Conservation (phyloP, 64 coral and sea anemone species). For the Porites australiensis region DNA sequence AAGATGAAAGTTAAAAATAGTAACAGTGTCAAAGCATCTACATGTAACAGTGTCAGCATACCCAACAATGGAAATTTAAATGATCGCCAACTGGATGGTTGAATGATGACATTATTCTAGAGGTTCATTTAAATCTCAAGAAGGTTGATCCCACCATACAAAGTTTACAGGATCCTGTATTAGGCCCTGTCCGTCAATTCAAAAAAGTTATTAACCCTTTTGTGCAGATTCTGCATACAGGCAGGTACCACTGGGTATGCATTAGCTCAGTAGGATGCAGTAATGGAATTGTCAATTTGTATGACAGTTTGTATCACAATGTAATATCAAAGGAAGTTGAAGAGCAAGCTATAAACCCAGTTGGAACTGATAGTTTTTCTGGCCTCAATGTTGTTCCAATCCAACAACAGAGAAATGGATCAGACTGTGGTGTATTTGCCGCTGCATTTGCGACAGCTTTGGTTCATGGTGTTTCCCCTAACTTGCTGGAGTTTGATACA, state of each 20-base stretch:
- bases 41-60: conserved; percentile 36
- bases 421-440: conserved; percentile 18
- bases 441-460: conserved; percentile 23
- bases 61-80: conserved; percentile 31
- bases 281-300: conserved; percentile 52
- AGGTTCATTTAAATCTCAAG: conserved; percentile 42
- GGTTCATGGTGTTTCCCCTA: conserved; percentile 16
- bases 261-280: conserved; percentile 58
- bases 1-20: too few species aligned
- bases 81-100: conserved; percentile 53
- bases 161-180: too few species aligned
- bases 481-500: conserved; percentile 5
- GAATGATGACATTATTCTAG: conserved; percentile 59
- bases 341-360: conserved; percentile 54
- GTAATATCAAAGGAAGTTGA: conserved; percentile 57
- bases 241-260: conserved; percentile 63
- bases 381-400: conserved; percentile 41
- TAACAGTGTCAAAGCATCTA: too few species aligned
- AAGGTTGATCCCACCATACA: too few species aligned
- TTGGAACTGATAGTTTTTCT: conserved; percentile 44
- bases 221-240: conserved; percentile 59
- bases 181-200: too few species aligned
- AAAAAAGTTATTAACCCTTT: conserved; percentile 25
- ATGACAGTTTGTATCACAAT: conserved; percentile 63
- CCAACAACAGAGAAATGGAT: conserved; percentile 42